Base-by-base conservation (phyloP, 2,888 invertebrate genomes). In the Pedicia rivosa region DNA sequence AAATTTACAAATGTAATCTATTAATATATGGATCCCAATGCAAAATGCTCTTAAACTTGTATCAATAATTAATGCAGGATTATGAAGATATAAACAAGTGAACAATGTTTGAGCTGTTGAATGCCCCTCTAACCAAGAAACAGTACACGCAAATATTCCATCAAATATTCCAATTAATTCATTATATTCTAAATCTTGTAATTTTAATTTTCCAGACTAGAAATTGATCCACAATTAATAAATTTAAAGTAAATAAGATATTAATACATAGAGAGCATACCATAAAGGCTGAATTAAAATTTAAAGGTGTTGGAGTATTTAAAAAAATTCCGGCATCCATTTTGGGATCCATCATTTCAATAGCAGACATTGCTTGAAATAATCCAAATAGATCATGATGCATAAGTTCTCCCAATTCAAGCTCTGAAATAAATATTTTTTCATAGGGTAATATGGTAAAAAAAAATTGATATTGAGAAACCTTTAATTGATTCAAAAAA, bases 321-420 rank as follows among this genome's bases (percentile, higher is more conserved):
- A 91, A 92, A 44, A 87, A 66, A 91, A 97, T 94, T 5, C 97
- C 97, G 2, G 94, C 92, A 67, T 98, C 98, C 97, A 98, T 98
- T 68, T 97, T 98, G 0, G 97, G 95, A 57, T 98, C 97, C 97
- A 97, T 97, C 87, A 98, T 92, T 63, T 98, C 97, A 50, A 98
- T 97, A 1, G 97, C 97, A 1, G 95, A 94, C 97, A 98, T 98
- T 0, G 95, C 97, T 59, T 98, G 97, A 62, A 91, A 91, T 26
- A 98, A 65, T 3, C 92, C 88, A 66, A 83, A 90, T 14, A 82
- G 61, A 36, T 84, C 81, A 68, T 94, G 91, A 52, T 94, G 92
- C 6, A 92, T 65, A 22, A 95, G 63, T 59, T 95, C 92, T 3
- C 95, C 95, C 35, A 94, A 66, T 48, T 80, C 68, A 41, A 95